Evolutionary conservation across 2,113 vertebrate species (phyloP).

Genomic region (Colistium nudipinnis): DNA sequence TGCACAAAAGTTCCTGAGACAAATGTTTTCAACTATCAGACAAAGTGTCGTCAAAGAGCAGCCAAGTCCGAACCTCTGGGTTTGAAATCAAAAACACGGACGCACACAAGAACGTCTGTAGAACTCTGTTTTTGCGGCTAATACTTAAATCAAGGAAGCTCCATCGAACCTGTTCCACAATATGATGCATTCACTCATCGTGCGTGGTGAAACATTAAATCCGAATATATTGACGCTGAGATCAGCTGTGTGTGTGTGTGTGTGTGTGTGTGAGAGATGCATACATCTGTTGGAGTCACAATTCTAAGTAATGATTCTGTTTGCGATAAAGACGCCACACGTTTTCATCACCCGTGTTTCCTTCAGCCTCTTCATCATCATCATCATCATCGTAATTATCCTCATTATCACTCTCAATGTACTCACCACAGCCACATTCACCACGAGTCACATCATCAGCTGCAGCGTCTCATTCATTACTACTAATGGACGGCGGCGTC

Average conservation of each 20-base stretch:
- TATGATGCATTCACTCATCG: neutral
- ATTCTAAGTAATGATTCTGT: no score
- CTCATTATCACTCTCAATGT: no score
- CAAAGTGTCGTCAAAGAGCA: neutral
- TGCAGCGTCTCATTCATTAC: neutral
- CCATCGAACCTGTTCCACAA: neutral
- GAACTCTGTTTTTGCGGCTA: no score
- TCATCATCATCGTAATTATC: neutral
- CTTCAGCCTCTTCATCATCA: neutral
- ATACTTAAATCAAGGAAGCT: neutral
- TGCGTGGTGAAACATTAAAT: neutral
- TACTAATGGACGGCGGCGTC: neutral
- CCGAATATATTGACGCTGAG: no score
- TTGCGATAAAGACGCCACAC: no score
- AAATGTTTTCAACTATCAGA: conserved; percentile 3
- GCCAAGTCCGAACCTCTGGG: neutral
- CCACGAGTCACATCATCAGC: conserved; percentile 1
- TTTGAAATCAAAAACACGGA: neutral
- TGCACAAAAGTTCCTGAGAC: conserved; percentile 12
- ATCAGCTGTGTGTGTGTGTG: no score
- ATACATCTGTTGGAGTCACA: no score
- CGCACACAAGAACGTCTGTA: no score
- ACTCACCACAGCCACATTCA: conserved; percentile 6
- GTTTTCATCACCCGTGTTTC: no score
- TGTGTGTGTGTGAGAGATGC: no score